Evolutionary conservation across 2,888 invertebrate genomes (phyloP).

Genomic region (Dastarcus helophoroides): DNA sequence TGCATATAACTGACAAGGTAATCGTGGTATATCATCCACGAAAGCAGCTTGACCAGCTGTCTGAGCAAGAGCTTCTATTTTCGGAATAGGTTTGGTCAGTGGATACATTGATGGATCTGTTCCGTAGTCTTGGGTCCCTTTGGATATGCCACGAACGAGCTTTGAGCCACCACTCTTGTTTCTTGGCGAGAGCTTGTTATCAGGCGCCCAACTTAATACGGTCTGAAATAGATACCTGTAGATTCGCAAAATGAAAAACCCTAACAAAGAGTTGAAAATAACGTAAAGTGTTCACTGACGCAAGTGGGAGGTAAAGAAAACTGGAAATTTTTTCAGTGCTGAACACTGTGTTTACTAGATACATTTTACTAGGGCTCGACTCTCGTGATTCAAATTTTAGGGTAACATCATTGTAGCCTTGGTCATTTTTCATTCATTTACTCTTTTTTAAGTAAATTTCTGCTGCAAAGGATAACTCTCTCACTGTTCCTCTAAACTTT

Average conservation of each 20-base stretch:
- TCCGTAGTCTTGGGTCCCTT: conserved; percentile 48
- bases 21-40: conserved; percentile 58
- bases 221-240: conserved; percentile 28
- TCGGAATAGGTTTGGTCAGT: conserved; percentile 49
- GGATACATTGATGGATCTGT: conserved; percentile 51
- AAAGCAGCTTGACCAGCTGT: conserved; percentile 65
- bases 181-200: conserved; percentile 27
- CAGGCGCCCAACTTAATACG: conserved; percentile 38
- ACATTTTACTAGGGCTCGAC: too few species aligned
- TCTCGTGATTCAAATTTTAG: too few species aligned
- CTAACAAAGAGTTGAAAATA: too few species aligned
- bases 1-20: conserved; percentile 56
- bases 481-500: too few species aligned
- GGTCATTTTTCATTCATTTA: too few species aligned
- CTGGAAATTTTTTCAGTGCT: too few species aligned
- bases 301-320: too few species aligned
- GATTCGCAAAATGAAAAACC: conserved; percentile 14
- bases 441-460: too few species aligned
- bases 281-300: too few species aligned
- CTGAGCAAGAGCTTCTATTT: conserved; percentile 48
- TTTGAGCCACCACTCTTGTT: conserved; percentile 39
- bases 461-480: too few species aligned
- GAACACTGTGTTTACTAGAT: too few species aligned
- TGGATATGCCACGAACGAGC: conserved; percentile 43
- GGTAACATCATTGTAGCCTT: too few species aligned